Evolutionary conservation across 2,113 vertebrate genomes (phyloP), one percentile per base, ranked within the genome.

Genomic region (Menura novaehollandiae): DNA sequence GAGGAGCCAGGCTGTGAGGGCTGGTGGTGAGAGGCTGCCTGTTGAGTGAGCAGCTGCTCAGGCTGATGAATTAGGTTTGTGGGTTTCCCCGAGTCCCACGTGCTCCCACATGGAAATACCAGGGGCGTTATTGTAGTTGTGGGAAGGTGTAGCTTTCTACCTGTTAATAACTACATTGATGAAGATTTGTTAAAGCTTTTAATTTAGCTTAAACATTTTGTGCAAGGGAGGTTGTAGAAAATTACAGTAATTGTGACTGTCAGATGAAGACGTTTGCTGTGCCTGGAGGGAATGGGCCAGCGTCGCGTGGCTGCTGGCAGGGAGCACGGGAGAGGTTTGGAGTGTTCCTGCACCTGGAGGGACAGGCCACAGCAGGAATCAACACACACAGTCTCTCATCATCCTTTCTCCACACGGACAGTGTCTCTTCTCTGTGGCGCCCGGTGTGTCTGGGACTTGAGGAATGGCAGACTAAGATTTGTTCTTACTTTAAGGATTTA

Each of bases 201-300:
- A 91, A 92, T 96, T 90, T 63, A 85, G 78, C 85, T 94, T 96
- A 95, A 96, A 92, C 85, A 80, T 92, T 96, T 95, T 93, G 86
- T 81, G 83, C 2, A 20, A 76, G 76, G 80, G 88, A 91, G 86
- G 83, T 75, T 89, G 91, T 93, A 20, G 86, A 89, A 93, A 94
- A 97, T 96, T 89, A 94, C 88, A 89, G 92, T 92, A 96, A 95
- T 96, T 96, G 80, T 92, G 77, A 3, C 86, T 93, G 93, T 96
- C 91, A 94, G 67, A 66, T 66, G 86, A 91, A 95, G 88, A 85
- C 0, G 1, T 95, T 94, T 91, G 82, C 85, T 86, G 79, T 95
- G 93, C 88, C 92, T 89, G 83, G 75, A 96, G 93, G 95, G 85
- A 92, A 46, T 0, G 23, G 67, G 63, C 32, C 62, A 9, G 87